Base-by-base conservation (phyloP, 2,888 invertebrate genomes). In the Phaedon cochleariae region DNA sequence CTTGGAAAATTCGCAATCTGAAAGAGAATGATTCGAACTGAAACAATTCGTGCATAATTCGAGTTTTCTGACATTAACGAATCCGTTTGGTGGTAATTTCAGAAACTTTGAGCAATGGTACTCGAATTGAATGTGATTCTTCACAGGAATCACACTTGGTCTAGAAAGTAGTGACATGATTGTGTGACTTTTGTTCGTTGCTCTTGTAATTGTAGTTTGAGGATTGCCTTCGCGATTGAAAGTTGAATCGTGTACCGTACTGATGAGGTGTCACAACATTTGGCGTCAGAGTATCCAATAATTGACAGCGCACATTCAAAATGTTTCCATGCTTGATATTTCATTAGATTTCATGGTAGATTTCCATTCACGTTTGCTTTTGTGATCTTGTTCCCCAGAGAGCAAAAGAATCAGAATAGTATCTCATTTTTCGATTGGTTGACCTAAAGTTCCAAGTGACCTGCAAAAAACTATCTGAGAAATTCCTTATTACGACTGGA, bases 351-450 rank as follows among this genome's bases (percentile, higher is more conserved):
- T 59, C 15, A 57, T 59, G 4, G 76, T 70, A 0, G 15, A 15
- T 21, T 64, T 54, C 45, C 64, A 64, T n/a, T 64, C 64, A 20
- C 46, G 29, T 45, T 53, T 59, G 9, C 52, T 52, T n/a, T 49
- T 18, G 29, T 12, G 2, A 26, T 64, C 64, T 26, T 59, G 29
- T 64, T 64, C 59, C 2, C 51, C 17, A 6, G 53, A 29, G 12
- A 58, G 12, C 21, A 66, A 22, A 46, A 58, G 53, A 4, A 65
- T 51, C 26, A 65, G 48, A 1, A 65, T 26, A 9, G 49, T 31
- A 26, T 57, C 57, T 55, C 55, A 65, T 5, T 34, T 21, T n/a
- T 51, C 52, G 12, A 61, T 52, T 7, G 59, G 59, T 55, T 59
- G 21, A 10, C 49, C 46, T n/a, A 64, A 45, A 37, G 31, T 46